Evolutionary conservation across 2,888 invertebrate species (phyloP).

Genomic region (Lepidocyrtinus sp.): DNA sequence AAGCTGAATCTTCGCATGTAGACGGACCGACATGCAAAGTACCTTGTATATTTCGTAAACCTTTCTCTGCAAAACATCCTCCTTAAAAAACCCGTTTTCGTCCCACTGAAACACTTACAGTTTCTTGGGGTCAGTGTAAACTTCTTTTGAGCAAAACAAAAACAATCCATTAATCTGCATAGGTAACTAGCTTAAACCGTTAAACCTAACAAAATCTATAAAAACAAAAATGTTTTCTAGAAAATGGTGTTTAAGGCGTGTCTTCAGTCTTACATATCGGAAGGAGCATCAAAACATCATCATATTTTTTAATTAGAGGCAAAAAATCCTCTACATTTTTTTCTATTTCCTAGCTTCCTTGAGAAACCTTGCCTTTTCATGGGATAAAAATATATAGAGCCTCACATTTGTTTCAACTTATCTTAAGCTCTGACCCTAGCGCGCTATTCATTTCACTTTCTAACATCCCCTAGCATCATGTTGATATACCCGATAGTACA

Average conservation of each 20-base stretch:
- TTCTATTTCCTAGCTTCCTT: too few relatives aligned
- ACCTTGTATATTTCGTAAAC: neutral
- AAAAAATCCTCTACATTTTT: too few relatives aligned
- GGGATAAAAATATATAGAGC: too few relatives aligned
- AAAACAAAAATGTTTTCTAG: neutral
- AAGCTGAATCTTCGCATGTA: neutral
- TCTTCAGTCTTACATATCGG: neutral
- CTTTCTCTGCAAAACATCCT: neutral
- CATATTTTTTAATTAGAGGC: too few relatives aligned
- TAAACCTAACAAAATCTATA: neutral
- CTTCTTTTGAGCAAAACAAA: neutral
- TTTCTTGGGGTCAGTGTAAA: neutral
- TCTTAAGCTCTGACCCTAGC: neutral
- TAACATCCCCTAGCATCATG: too few relatives aligned
- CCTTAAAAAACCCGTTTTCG: neutral
- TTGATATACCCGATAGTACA: neutral
- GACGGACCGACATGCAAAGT: neutral
- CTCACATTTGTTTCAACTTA: neutral
- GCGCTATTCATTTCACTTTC: neutral
- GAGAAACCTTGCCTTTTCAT: too few relatives aligned
- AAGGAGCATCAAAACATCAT: too few relatives aligned
- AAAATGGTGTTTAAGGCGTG: neutral
- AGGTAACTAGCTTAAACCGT: neutral
- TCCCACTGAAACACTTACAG: slow-evolving; percentile 2
- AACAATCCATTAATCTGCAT: neutral